Conservation (phyloP, 2,797 vertebrate species). For the Acridotheres tristis region DNA sequence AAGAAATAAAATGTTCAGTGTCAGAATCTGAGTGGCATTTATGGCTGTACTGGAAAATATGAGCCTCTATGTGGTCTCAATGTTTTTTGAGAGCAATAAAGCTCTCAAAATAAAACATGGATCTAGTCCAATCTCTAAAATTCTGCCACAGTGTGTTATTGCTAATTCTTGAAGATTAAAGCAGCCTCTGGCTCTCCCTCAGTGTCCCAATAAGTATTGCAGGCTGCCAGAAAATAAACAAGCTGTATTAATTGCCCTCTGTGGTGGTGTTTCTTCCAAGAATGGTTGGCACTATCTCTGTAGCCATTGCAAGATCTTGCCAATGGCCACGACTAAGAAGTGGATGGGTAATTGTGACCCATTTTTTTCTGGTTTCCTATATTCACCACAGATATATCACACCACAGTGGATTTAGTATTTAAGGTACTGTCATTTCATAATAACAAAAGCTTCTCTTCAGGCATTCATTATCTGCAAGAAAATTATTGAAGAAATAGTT, state of each 20-base stretch:
- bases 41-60: background rate
- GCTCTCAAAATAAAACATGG: background rate
- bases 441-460: background rate
- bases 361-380: background rate
- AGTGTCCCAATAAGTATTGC: background rate
- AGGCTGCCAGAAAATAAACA: constrained; percentile 17
- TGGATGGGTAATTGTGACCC: background rate
- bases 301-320: background rate
- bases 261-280: constrained; percentile 24
- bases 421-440: background rate
- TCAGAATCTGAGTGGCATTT: background rate
- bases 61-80: background rate
- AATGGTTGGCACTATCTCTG: background rate
- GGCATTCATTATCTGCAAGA: background rate
- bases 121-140: background rate
- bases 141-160: background rate
- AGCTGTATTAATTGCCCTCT: constrained; percentile 49
- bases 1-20: background rate
- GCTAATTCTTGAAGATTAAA: constrained; percentile 30
- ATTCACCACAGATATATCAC: background rate
- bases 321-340: background rate
- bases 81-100: background rate
- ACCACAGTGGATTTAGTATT: background rate
- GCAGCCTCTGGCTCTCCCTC: background rate
- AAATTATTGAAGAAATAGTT: background rate